phyloP scores from a whole-genome alignment of 2,888 invertebrate genomes.

The Ariolimax columbianus region DNA sequence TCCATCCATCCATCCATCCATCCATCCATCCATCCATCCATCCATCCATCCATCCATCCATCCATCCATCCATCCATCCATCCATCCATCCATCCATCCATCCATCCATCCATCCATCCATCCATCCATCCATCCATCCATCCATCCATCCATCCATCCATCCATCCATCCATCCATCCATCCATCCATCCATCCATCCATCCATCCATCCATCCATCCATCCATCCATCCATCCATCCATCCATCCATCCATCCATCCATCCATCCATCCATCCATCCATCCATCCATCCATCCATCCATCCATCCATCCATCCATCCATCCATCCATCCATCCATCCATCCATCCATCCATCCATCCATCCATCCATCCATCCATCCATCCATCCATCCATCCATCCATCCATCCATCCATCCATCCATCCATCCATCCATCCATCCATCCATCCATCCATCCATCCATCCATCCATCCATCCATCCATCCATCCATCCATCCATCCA shows the following conservation, averaged over 20 bases:
- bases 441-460: constrained; percentile 20
- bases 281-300: constrained; percentile 20
- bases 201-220: constrained; percentile 17
- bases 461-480: constrained; percentile 17
- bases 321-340: constrained; percentile 20
- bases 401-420: constrained; percentile 20
- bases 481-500: constrained; percentile 20
- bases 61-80: constrained; percentile 20
- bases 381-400: constrained; percentile 17
- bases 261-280: constrained; percentile 20
- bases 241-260: constrained; percentile 17
- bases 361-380: constrained; percentile 20
- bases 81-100: constrained; percentile 18
- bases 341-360: constrained; percentile 17
- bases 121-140: constrained; percentile 17
- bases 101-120: constrained; percentile 20
- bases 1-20: constrained; percentile 20
- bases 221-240: constrained; percentile 20
- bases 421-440: constrained; percentile 17
- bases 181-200: constrained; percentile 20
- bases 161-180: constrained; percentile 17
- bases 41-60: constrained; percentile 20
- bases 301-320: constrained; percentile 17
- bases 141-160: constrained; percentile 20
- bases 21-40: constrained; percentile 17